Evolutionary conservation across 2,113 vertebrate species (phyloP), one percentile per base, ranked within the genome.

Genomic region (Coracopsis vasa): DNA sequence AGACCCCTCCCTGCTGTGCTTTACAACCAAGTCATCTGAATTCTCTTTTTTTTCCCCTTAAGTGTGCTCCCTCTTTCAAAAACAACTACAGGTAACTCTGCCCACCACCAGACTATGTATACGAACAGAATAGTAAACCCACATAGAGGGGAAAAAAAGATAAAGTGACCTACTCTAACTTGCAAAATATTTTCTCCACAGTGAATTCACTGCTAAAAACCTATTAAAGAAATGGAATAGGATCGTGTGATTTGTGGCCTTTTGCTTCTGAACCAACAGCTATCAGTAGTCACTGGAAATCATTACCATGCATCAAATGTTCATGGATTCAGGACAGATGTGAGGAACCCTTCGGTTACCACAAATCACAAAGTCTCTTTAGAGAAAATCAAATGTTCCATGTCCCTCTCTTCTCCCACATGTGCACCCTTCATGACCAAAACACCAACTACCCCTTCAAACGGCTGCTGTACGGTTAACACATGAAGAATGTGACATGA

Each of bases 21-120:
- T 95, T 79, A 87, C 51, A 95, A 58, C 21, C 25, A 65, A 64
- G 58, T 47, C n/a, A 33, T 84, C 47, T 64, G 66, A 91, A 89
- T 72, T 78, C 6, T 61, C 11, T 48, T 64, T 50, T 69, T 24
- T 35, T 9, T 14, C 7, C 5, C n/a, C 33, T 10, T 0, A 1
- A 24, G 64, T 2, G 1, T 50, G 67, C 31, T 94, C 39, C 35
- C 33, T 81, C n/a, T 87, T 69, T 62, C 39, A 73, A 91, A 92
- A 75, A 4, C 19, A 91, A 21, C 47, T 41, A 50, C 0, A 3
- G 33, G 27, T 61, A 73, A 81, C 31, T 86, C 56, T 66, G 39
- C 64, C 35, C 39, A 85, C 4, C 31, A 44, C 5, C 56, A 89
- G 31, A 39, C 28, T 23, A 75, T 0, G 4, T 7, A 13, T 1